phyloP scores from a whole-genome alignment of 1,140 invertebrate genomes.

The Drosophila pachea region DNA sequence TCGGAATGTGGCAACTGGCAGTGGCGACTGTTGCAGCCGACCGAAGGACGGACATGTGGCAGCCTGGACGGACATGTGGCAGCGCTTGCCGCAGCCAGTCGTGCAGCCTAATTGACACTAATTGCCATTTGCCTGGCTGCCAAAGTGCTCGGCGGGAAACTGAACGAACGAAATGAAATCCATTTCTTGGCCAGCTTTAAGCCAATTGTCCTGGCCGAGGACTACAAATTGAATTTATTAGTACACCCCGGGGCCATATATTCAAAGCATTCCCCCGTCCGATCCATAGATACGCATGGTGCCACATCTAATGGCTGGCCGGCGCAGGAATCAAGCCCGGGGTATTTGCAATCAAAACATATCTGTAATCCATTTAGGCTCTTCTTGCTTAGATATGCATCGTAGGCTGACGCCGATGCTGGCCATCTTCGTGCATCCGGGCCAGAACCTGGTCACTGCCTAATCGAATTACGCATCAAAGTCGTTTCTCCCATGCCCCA shows the following conservation, averaged over 20 bases:
- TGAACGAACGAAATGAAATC: conserved; percentile 36
- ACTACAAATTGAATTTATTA: conserved; percentile 50
- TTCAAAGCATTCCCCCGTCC: no score
- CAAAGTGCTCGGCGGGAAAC: conserved; percentile 7
- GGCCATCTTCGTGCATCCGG: neutral
- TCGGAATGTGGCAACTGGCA: conserved; percentile 28
- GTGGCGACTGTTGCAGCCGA: conserved; percentile 19
- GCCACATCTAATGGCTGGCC: neutral
- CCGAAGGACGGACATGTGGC: no score
- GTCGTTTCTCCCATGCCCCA: conserved; percentile 11
- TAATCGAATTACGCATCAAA: conserved; percentile 56
- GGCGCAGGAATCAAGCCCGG: neutral
- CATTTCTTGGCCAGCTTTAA: conserved; percentile 46
- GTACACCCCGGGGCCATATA: neutral
- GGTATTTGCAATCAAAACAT: conserved; percentile 54
- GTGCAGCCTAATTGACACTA: conserved; percentile 54
- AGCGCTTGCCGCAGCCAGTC: conserved; percentile 1
- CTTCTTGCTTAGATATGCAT: conserved; percentile 47
- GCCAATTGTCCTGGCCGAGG: conserved; percentile 5
- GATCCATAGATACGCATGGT: no score
- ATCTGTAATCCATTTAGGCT: conserved; percentile 66
- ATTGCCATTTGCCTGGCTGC: conserved; percentile 57
- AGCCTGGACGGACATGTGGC: no score
- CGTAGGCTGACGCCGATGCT: conserved; percentile 32
- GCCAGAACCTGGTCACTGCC: conserved; percentile 3